These are phyloP conservation scores for Leucozona laternaria DNA, from an alignment of 2,888 invertebrate species.

Conservation along the genomic window DNA sequence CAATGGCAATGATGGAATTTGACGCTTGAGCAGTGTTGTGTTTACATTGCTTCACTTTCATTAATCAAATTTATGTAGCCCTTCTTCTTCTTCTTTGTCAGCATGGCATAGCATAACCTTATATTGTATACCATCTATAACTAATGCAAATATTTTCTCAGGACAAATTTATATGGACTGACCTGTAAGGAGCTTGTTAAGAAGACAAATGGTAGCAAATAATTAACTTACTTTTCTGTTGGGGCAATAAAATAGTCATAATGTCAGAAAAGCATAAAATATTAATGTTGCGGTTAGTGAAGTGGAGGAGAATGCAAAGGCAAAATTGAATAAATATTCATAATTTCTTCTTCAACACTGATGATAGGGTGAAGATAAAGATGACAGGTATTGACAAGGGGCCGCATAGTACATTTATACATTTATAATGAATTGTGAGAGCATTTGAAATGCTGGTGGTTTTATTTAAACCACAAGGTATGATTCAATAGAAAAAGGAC, in stretches of 20 bases:
- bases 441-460: not conserved
- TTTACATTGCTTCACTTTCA: slow-evolving; percentile 35
- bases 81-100: not conserved
- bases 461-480: not conserved
- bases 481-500: not conserved
- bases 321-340: slow-evolving; percentile 30
- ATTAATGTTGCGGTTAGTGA: not conserved
- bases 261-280: slow-evolving; percentile 31
- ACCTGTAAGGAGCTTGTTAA: slow-evolving; percentile 30
- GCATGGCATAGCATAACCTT: not conserved
- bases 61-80: slow-evolving; percentile 39
- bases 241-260: slow-evolving; percentile 15
- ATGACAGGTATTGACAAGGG: slow-evolving; percentile 14
- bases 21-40: slow-evolving; percentile 37
- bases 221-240: slow-evolving; percentile 37
- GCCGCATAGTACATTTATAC: too few relatives aligned
- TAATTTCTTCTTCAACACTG: slow-evolving; percentile 4
- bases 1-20: slow-evolving; percentile 30
- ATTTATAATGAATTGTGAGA: not conserved
- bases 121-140: not conserved
- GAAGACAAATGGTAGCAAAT: slow-evolving; percentile 41
- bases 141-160: slow-evolving; percentile 40
- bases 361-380: not conserved
- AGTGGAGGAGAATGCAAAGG: not conserved
- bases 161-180: slow-evolving; percentile 46